These are phyloP conservation scores for Drosophila helvetica DNA, from an alignment of 2,888 invertebrate genomes.

Conservation along the genomic window DNA sequence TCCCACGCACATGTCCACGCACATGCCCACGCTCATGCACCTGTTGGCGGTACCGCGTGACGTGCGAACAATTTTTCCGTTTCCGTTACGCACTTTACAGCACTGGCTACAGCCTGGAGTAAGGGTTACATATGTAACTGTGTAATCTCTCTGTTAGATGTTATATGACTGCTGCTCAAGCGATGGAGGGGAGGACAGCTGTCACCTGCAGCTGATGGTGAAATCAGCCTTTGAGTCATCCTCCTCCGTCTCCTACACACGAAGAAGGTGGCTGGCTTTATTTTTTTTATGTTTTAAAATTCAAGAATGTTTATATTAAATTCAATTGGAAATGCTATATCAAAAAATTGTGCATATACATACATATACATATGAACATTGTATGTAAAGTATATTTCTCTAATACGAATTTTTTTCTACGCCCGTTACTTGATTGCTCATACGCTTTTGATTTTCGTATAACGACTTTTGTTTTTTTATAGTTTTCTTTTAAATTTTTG, in stretches of 20 bases:
- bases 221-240: conserved; percentile 15
- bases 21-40: background rate
- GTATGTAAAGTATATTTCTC: no score
- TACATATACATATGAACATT: no score
- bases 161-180: background rate
- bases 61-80: background rate
- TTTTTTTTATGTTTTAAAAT: background rate
- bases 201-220: conserved; percentile 14
- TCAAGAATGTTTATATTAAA: background rate
- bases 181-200: conserved; percentile 3
- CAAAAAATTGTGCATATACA: background rate
- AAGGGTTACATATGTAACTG: background rate
- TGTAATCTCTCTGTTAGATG: conserved; percentile 3
- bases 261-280: background rate
- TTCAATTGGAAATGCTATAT: background rate
- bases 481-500: no score
- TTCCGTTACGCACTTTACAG: background rate
- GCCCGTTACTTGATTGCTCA: no score
- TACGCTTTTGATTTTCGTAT: no score
- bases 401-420: no score
- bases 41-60: background rate
- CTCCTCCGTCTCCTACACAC: conserved; percentile 2
- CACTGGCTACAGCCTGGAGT: background rate
- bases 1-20: background rate
- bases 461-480: no score